phyloP scores from a whole-genome alignment of 2,113 vertebrate genomes.

The Pimephales promelas region DNA sequence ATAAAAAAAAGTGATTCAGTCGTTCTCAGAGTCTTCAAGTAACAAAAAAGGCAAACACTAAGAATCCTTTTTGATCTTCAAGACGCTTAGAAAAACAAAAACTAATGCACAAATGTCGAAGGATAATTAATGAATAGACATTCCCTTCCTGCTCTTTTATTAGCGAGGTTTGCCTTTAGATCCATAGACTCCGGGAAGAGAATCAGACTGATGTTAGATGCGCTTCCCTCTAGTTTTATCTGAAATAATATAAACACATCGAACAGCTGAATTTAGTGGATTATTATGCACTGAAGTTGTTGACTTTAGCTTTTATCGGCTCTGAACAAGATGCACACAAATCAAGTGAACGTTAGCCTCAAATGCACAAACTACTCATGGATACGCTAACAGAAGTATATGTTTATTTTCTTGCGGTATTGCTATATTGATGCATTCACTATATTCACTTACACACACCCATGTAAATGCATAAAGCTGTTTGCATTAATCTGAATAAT shows the following conservation, averaged over 20 bases:
- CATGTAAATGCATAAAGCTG: conserved; percentile 7
- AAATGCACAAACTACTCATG: conserved; percentile 9
- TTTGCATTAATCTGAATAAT: conserved; percentile 7
- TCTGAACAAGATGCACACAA: neutral
- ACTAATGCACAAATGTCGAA: neutral
- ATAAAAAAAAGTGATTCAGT: neutral
- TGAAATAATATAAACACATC: neutral
- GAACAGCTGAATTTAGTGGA: neutral
- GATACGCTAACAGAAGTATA: neutral
- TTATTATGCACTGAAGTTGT: conserved; percentile 3
- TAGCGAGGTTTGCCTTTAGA: neutral
- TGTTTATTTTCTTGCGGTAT: neutral
- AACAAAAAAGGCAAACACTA: neutral
- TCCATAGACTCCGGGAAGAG: neutral
- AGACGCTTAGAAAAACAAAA: neutral
- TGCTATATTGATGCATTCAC: neutral
- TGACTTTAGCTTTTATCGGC: neutral
- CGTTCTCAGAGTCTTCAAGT: neutral
- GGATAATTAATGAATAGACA: conserved; percentile 1
- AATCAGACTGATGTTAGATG: neutral
- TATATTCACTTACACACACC: conserved; percentile 9
- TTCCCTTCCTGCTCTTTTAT: neutral
- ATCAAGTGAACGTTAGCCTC: conserved; percentile 30
- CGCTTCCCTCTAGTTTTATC: neutral
- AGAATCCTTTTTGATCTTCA: conserved; percentile 9